Percentiles rank a stretch among this genome's conserved stretches.
Evolutionary conservation across 2,113 vertebrate genomes (phyloP).

Genomic region (Acinonyx jubatus): DNA sequence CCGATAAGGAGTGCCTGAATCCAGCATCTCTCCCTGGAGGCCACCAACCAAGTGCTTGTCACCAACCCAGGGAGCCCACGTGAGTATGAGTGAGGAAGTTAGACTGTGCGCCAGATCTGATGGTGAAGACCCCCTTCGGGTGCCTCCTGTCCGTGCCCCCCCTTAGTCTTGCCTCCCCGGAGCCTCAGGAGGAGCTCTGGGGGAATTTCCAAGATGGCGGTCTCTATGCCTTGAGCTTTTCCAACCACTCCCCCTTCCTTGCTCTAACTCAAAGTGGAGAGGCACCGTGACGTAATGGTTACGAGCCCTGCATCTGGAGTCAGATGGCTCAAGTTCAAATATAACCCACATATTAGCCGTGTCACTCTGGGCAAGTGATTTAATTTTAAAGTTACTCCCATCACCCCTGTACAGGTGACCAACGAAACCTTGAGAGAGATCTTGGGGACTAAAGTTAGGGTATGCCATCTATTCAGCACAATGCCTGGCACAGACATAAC

Average conservation of each 20-base stretch:
- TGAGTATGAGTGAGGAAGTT: not conserved
- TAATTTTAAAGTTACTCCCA: not conserved
- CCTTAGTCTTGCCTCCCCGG: not conserved
- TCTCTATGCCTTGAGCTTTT: rapidly evolving
- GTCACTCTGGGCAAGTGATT: not conserved
- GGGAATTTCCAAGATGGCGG: not conserved
- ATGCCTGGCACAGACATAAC: not conserved
- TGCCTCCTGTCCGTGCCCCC: too few relatives aligned
- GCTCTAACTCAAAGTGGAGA: not conserved
- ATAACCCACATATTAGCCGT: rapidly evolving
- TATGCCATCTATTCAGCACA: rapidly evolving
- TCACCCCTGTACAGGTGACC: not conserved
- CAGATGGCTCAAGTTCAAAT: not conserved
- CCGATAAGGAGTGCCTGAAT: not conserved
- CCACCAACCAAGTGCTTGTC: not conserved
- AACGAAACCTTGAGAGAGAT: not conserved
- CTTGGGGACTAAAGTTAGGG: not conserved
- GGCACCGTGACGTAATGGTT: rapidly evolving
- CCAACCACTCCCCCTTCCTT: rapidly evolving
- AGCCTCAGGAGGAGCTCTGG: not conserved
- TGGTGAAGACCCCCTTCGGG: not conserved
- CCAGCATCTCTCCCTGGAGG: not conserved
- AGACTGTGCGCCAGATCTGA: not conserved
- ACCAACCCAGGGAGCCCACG: not conserved
- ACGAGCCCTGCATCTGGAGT: not conserved